Conservation (phyloP, 2,113 vertebrate genomes). For the Chaetodon auriga region DNA sequence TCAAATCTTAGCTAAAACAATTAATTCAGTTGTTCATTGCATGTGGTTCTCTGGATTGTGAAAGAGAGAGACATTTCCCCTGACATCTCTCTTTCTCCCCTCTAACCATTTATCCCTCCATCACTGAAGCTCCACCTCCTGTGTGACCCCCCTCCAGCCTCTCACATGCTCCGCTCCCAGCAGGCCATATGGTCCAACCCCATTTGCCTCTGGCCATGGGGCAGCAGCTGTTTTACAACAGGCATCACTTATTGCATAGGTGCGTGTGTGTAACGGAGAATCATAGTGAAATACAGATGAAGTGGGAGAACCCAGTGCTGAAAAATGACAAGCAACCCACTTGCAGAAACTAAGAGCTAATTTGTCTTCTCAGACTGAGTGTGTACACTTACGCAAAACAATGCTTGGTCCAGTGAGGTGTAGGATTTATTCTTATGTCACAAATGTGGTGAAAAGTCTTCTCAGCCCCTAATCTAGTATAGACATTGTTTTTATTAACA, state of each 20-base stretch:
- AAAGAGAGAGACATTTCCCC: not conserved
- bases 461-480: too few relatives aligned
- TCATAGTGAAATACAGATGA: not conserved
- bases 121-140: constrained; percentile 32
- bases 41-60: not conserved
- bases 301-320: constrained; percentile 6
- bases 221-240: constrained; percentile 77
- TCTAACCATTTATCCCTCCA: constrained; percentile 17
- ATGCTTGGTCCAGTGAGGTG: not conserved
- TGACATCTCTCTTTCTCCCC: constrained; percentile 1
- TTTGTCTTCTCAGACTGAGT: not conserved
- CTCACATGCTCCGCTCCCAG: constrained; percentile 62
- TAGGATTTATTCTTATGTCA: not conserved
- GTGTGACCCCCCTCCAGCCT: constrained; percentile 30
- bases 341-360: not conserved
- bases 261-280: not conserved
- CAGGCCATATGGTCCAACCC: constrained; percentile 72
- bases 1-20: not conserved
- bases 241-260: constrained; percentile 42
- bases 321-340: constrained; percentile 10
- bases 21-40: not conserved
- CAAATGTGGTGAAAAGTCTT: not conserved
- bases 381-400: not conserved
- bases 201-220: constrained; percentile 52
- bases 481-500: too few relatives aligned